Conservation (phyloP, 2,888 invertebrate genomes). For the Melipona bicolor region DNA sequence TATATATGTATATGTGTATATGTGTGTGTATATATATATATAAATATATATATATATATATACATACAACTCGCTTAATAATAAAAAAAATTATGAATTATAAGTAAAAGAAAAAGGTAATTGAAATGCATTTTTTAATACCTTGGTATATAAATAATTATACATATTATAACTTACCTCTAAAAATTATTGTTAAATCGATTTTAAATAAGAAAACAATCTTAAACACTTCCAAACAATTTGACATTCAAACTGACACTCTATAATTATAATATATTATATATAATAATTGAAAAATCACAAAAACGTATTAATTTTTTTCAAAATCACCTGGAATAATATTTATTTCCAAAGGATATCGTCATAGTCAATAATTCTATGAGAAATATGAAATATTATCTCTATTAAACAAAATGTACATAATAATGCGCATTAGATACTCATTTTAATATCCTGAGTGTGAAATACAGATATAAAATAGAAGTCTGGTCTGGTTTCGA, state of each 20-base stretch:
- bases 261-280: neutral
- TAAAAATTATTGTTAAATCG: neutral
- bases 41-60: neutral
- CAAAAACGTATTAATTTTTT: neutral
- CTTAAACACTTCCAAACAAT: neutral
- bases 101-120: slow-evolving; percentile 23
- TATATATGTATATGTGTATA: no score
- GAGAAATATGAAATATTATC: slow-evolving; percentile 70
- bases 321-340: neutral
- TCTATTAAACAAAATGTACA: slow-evolving; percentile 73
- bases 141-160: neutral
- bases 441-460: slow-evolving; percentile 65
- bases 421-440: slow-evolving; percentile 68
- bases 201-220: neutral
- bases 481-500: slow-evolving; percentile 63
- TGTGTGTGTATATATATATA: neutral
- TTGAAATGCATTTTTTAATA: slow-evolving; percentile 11
- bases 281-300: neutral
- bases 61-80: neutral
- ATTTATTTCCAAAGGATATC: slow-evolving; percentile 10
- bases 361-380: slow-evolving; percentile 46
- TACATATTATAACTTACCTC: slow-evolving; percentile 13
- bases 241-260: neutral
- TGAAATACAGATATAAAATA: slow-evolving; percentile 73
- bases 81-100: slow-evolving; percentile 5